Base-by-base conservation (phyloP, 2,888 invertebrate species). In the Drosophila infuscata region DNA sequence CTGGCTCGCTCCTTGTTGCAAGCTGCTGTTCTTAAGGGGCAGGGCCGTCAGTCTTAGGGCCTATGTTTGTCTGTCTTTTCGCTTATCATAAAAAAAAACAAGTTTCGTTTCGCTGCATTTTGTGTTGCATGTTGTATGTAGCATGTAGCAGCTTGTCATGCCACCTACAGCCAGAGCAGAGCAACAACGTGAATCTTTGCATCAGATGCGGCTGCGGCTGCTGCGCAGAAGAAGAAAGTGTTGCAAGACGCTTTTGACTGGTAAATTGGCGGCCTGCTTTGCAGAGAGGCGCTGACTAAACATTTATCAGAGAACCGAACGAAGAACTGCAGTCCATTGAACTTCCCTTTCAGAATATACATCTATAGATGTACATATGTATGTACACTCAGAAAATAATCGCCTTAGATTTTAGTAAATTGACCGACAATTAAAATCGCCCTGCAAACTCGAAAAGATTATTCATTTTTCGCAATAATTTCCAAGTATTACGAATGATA, bases 161-260 rank as follows among this genome's bases (percentile, higher is more conserved):
- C 79, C 79, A 79, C 79, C 79, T 76, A 79, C 79, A 79, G 79
- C 60, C 58, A 51, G 52, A 56, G 36, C 48, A 52, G 60, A 35
- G 43, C 30, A n/a, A 38, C 30, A 51, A 76, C 46, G 43, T 61
- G 65, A 63, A 69, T 65, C 65, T 60, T 58, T 60, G 43, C 53
- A 43, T 32, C 46, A 52, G 61, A 41, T 41, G 66, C 67, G 67
- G 58, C 67, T 71, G 71, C 29, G 74, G 74, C 52, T 68, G 67
- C 73, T 61, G 56, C 56, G 61, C 32, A 43, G 62, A 86, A 84
- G 84, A 85, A 85, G 84, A 85, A 85, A 85, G 84, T 84, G 88
- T 83, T 83, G 79, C 82, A 79, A 77, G 77, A 71, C 51, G 70
- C 70, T 70, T 46, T 77, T 74, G 70, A 70, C 62, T 70, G 41